A percentile compares a stretch with the other conserved stretches of the same genome.
Evolutionary conservation across 2,797 vertebrate genomes (phyloP).

Genomic region (Dendrocincla tyrannina): DNA sequence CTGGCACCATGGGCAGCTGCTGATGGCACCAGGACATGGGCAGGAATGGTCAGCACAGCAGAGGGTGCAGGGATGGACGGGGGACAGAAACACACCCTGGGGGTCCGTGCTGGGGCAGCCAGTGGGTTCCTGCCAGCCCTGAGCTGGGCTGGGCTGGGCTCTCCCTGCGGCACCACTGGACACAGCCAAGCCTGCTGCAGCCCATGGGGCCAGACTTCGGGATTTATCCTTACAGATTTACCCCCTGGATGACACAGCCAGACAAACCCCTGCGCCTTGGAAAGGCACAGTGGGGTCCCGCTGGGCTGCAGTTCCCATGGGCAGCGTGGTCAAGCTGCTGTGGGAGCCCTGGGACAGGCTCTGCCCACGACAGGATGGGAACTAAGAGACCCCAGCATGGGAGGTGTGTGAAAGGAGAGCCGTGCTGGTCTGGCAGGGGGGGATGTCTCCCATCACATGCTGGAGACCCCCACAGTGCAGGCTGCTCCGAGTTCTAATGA

Average conservation of each 20-base stretch:
- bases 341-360: neutral
- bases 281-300: neutral
- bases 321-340: neutral
- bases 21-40: neutral
- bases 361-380: neutral
- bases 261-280: too few species aligned
- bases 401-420: neutral
- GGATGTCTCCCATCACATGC: neutral
- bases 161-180: rapidly evolving
- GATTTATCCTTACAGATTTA: neutral
- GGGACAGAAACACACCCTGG: too few species aligned
- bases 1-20: neutral
- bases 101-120: rapidly evolving
- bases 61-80: neutral
- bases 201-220: too few species aligned
- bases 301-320: rapidly evolving
- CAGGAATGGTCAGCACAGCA: neutral
- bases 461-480: neutral
- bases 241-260: neutral
- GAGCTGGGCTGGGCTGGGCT: neutral
- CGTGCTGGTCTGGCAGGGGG: neutral
- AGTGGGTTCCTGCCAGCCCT: neutral
- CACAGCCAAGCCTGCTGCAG: neutral
- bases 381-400: rapidly evolving
- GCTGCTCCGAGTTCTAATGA: neutral